Conservation (phyloP, 2,888 invertebrate species). For the Onchidella celtica region DNA sequence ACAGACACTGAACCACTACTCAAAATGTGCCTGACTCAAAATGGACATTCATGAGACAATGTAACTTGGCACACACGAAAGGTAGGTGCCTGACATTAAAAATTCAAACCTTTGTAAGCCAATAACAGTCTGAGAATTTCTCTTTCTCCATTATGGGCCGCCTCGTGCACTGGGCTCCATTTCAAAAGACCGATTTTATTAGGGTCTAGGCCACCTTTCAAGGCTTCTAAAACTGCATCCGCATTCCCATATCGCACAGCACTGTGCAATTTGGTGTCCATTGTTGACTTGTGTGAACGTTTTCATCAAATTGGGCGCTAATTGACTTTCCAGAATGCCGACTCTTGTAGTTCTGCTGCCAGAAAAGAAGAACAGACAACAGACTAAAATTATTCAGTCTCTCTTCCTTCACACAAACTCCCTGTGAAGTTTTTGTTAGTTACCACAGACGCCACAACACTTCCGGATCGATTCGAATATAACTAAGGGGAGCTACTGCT, state of each 20-base stretch:
- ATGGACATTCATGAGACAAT: too few species aligned
- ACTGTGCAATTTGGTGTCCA: slow-evolving; percentile 73
- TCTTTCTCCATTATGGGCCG: slow-evolving; percentile 71
- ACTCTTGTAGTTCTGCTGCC: background rate
- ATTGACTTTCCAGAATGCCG: background rate
- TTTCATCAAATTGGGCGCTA: background rate
- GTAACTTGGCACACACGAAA: too few species aligned
- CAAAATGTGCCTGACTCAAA: too few species aligned
- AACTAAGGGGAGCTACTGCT: too few species aligned
- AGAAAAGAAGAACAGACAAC: background rate
- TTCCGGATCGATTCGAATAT: slow-evolving; percentile 27
- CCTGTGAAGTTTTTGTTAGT: too few species aligned
- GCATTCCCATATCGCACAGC: slow-evolving; percentile 73
- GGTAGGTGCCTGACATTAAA: too few species aligned
- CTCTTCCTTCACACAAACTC: too few species aligned
- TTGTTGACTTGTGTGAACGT: background rate
- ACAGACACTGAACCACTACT: too few species aligned
- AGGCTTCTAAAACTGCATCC: slow-evolving; percentile 66
- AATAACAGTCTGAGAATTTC: slow-evolving; percentile 70
- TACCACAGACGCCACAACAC: slow-evolving; percentile 63
- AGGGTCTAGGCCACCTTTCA: slow-evolving; percentile 68
- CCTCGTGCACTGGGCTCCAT: slow-evolving; percentile 77
- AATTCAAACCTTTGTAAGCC: slow-evolving; percentile 67
- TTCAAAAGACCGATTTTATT: slow-evolving; percentile 75
- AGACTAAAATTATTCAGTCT: too few species aligned